Percentiles rank a stretch among this genome's conserved stretches.
Conservation (phyloP, 2,113 vertebrate genomes). For the Zosterops japonicus region DNA sequence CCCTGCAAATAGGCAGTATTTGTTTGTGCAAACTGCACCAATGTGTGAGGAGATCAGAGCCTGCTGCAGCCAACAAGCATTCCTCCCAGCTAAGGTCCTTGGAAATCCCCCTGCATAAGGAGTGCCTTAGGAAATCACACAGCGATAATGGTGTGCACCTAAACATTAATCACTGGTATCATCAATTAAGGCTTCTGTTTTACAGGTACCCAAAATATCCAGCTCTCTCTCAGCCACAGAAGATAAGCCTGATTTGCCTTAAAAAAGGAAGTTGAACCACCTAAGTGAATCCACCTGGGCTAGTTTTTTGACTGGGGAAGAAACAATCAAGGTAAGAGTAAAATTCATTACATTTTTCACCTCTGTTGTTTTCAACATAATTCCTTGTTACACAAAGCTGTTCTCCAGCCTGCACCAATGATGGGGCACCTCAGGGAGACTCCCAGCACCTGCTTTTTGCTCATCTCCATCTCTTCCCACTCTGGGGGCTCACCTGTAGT, state of each 20-base stretch:
- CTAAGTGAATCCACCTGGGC: neutral
- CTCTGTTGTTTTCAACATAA: neutral
- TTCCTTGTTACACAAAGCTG: neutral
- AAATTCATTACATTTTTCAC: neutral
- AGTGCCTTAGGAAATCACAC: neutral
- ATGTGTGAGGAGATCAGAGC: neutral
- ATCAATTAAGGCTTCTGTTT: neutral
- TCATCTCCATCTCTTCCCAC: neutral
- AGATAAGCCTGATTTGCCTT: neutral
- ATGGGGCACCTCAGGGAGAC: neutral
- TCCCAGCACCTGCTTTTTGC: neutral
- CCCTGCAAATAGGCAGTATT: neutral
- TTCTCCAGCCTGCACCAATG: fast-evolving
- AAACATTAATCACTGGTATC: neutral
- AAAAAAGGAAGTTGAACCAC: neutral
- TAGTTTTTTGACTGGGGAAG: neutral
- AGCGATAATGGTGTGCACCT: fast-evolving
- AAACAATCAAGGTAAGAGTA: neutral
- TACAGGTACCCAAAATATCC: neutral
- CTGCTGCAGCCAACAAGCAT: neutral
- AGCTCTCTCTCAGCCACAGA: neutral
- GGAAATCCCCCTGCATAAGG: constrained; percentile 32
- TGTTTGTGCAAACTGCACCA: neutral
- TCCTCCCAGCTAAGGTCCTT: neutral
- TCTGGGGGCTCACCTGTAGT: constrained; percentile 58